Evolutionary conservation across 2,113 vertebrate genomes (phyloP), one percentile per base, ranked within the genome.

Genomic region (Leptocoma aspasia): DNA sequence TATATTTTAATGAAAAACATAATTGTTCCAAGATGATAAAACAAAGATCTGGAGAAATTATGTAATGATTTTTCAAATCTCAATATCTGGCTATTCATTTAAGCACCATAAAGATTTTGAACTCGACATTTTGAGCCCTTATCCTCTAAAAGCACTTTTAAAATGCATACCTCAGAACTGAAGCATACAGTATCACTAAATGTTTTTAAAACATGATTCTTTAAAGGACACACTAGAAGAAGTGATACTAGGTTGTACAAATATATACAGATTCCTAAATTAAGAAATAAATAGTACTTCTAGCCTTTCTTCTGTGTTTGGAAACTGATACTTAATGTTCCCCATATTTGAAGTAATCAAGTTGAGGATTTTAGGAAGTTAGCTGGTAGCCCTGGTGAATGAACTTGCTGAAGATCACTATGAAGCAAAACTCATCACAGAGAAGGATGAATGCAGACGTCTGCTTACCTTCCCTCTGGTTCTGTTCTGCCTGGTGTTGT

Each of bases 401-500:
- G 39, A 33, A 42, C 42, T 44, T 63, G 28, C 35, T 70, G 47
- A 76, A 68, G 35, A 66, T 56, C 68, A 53, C 44, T 64, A 31
- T 27, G 50, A 92, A 92, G 66, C n/a, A 85, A 92, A 81, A 26
- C 70, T 77, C n/a, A 75, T 63, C 89, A 72, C 2, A 90, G 23
- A 53, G 35, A 69, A 91, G 82, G 89, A 92, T 49, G 27, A 70
- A 85, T 72, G 75, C 68, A 70, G 53, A 80, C 33, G 61, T 33
- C 77, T 92, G 80, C 66, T 82, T 87, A 90, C 78, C 61, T 95
- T 82, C 85, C 92, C 89, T 77, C 66, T 71, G 61, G 81, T 93
- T 92, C 76, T 94, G n/a, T 88, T 96, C 91, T 97, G 84, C 80
- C 84, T 80, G 26, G 7, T 69, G 54, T 82, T 89, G 39, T 89